Evolutionary conservation across 2,113 vertebrate genomes (phyloP), one percentile per base, ranked within the genome.

Genomic region (Isichthys henryi): DNA sequence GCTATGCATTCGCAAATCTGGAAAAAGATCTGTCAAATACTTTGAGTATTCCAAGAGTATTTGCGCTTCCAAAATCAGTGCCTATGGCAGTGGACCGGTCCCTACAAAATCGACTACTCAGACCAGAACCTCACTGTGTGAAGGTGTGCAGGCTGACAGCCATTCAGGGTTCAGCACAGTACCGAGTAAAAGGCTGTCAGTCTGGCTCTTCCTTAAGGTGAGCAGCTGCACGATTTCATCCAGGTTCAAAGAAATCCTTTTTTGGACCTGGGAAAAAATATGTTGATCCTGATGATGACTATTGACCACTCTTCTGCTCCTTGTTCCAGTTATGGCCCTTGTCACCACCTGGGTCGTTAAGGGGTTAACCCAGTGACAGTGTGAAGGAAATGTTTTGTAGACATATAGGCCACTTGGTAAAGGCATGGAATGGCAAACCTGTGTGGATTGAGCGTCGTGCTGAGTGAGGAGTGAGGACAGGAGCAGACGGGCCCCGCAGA

Each of bases 111-210:
- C 6, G 13, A 43, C 74, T 7, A 43, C 35, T 39, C 74, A 56
- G 43, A 45, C 9, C 48, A 56, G 80, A 56, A 77, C 0, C 11
- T 35, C 31, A 15, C 31, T 6, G 10, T 74, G 66, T 74, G n/a
- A 50, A 52, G 23, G n/a, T 52, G 15, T n/a, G 11, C 39, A 52
- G 48, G 84, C 23, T 52, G 48, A 53, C 27, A 5, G 85, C 2
- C 4, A 48, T 35, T 70, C 48, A 53, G 50, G 19, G 35, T 23
- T 31, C 7, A 19, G 19, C 88, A 45, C 48, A 45, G 93, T 95
- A 99, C 98, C 97, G 93, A 97, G 95, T 66, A 97, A 92, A 86
- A 99, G 92, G 87, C 91, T 93, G 27, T 96, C 91, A 52, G 95
- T 93, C 90, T 96, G 95, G 93, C 95, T 96, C 90, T 95, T 97